Base-by-base conservation (phyloP, 2,888 invertebrate genomes). In the Trypoxylon attenuatum region DNA sequence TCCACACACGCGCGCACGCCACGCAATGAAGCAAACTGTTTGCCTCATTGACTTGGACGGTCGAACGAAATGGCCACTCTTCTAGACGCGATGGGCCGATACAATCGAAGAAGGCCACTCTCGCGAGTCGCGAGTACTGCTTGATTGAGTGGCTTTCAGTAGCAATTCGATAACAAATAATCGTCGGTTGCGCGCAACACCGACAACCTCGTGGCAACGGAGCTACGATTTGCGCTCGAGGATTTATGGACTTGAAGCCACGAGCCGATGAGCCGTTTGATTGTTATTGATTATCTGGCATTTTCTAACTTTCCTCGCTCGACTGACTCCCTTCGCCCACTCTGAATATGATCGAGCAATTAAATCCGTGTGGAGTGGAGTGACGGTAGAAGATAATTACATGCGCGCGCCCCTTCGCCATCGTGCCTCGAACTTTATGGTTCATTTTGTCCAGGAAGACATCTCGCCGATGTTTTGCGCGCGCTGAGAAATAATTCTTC, bases 81-180 rank as follows among this genome's bases (percentile, higher is more conserved):
- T n/a, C 33, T 33, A 1, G n/a, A n/a, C 13, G 13, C 2, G 10
- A 33, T 29, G 1, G 0, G 13, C 29, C 4, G 27, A 13, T 13
- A 29, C 2, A 52, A 67, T 69, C 67, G 51, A 18, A 45, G 62
- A 57, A 62, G n/a, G n/a, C n/a, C n/a, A n/a, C n/a, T n/a, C n/a
- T n/a, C n/a, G n/a, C n/a, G n/a, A n/a, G n/a, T n/a, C n/a, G n/a
- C n/a, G 54, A 25, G 57, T 53, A 50, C 8, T n/a, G n/a, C 16
- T 16, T 29, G 66, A 63, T 69, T 63, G 55, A 51, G 63, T 58
- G 67, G 49, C 2, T 68, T 56, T 57, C 69, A 50, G 63, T 69
- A 69, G 69, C 68, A 63, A 39, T 60, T 67, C 63, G 63, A 69
- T 68, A 64, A n/a, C n/a, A 33, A 64, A 68, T 68, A 68, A 69